These are phyloP conservation scores for Neosalanx taihuensis DNA, from an alignment of 2,797 vertebrate species.

Conservation along the genomic window DNA sequence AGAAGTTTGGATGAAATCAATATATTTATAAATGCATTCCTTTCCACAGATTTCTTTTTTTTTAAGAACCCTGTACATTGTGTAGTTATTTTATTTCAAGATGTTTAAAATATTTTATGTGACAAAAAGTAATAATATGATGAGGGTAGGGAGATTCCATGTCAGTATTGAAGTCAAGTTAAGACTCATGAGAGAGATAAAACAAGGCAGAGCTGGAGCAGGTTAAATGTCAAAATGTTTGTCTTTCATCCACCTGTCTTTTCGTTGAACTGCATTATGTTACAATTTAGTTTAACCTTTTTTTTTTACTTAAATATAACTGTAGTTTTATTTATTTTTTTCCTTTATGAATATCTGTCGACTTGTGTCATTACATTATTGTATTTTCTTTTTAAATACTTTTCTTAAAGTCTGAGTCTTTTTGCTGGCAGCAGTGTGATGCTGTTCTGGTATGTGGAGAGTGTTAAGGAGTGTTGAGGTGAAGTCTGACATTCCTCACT, in stretches of 20 bases:
- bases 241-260: constrained; percentile 16
- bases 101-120: constrained; percentile 29
- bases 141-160: neutral
- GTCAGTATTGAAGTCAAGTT: neutral
- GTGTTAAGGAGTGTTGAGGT: constrained; percentile 22
- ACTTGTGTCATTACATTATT: constrained; percentile 28
- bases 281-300: constrained; percentile 9
- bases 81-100: constrained; percentile 29
- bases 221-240: constrained; percentile 4
- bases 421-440: constrained; percentile 29
- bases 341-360: constrained; percentile 16
- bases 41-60: constrained; percentile 66
- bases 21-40: constrained; percentile 74
- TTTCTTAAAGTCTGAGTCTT: constrained; percentile 29
- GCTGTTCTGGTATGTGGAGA: constrained; percentile 15
- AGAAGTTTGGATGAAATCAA: constrained; percentile 66
- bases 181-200: too few relatives aligned
- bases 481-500: constrained; percentile 30
- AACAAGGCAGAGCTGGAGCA: neutral
- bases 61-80: constrained; percentile 51
- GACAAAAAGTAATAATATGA: neutral
- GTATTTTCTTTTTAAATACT: constrained; percentile 43
- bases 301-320: constrained; percentile 21
- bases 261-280: constrained; percentile 15
- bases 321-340: constrained; percentile 16